Evolutionary conservation across 35 echinoderm and acorn worm species (phyloP), one percentile per base, ranked within the genome.

Genomic region (Hemicentrotus pulcherrimus): DNA sequence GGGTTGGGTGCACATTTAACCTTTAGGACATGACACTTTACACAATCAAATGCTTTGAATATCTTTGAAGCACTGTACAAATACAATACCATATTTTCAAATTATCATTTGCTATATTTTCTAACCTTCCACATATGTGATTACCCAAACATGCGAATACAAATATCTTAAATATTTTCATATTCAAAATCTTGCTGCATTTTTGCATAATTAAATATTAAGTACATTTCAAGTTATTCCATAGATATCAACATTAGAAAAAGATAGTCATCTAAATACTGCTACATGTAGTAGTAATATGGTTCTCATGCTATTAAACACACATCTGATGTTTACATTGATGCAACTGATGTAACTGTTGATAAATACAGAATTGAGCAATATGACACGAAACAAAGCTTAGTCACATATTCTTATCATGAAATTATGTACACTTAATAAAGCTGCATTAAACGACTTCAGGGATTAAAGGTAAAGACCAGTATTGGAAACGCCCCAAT

Each of bases 131-230:
- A 24, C 16, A 70, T 24, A n/a, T 6, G 7, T 78, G 65, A 78
- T 78, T n/a, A 28, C 24, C 65, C 24, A 28, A 78, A 78, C 65
- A 78, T 78, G 65, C 24, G 65, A 78, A 78, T 78, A 78, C 65
- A 78, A 78, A n/a, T 78, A 78, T 22, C 22, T 78, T 13, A n/a
- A n/a, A 78, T 59, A 78, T 78, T 28, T 78, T 8, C 7, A 7
- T 78, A 78, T 78, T 78, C 19, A 78, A 78, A 78, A 78, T 78
- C 65, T 22, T 78, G 65, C 65, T 78, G 65, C 65, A 78, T 78
- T 22, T 78, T 78, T 78, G 65, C 65, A 78, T 78, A 78, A 78
- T 28, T 7, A 78, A 78, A 78, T 24, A 78, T 78, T 78, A 78
- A 78, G 65, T 78, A 78, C 65, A 28, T 78, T 28, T 78, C 18